phyloP scores from a whole-genome alignment of 2,113 vertebrate species.

The Ageneiosus marmoratus region DNA sequence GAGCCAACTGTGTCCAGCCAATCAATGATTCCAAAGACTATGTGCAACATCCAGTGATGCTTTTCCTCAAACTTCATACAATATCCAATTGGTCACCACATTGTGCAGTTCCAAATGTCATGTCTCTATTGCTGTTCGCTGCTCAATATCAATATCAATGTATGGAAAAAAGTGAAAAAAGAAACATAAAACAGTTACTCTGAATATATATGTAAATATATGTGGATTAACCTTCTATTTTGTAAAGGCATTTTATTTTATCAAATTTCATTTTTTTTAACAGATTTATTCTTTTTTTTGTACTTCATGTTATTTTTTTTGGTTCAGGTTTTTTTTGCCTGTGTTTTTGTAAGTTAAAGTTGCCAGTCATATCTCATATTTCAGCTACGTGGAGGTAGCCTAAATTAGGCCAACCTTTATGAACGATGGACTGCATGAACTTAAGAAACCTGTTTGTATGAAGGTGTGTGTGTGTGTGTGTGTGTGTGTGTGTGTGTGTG shows the following conservation, averaged over 20 bases:
- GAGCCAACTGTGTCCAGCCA: constrained; percentile 49
- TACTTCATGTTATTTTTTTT: constrained; percentile 64
- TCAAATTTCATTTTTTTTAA: constrained; percentile 51
- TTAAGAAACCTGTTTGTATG: constrained; percentile 51
- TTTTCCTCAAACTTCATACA: constrained; percentile 59
- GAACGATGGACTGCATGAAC: constrained; percentile 51
- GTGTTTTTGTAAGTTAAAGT: constrained; percentile 73
- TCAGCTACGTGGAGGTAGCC: constrained; percentile 58
- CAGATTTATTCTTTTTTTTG: constrained; percentile 60
- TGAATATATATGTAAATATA: constrained; percentile 64
- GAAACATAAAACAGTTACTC: constrained; percentile 56
- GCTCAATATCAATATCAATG: constrained; percentile 65
- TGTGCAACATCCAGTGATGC: constrained; percentile 60
- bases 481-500: constrained; percentile 6
- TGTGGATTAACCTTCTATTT: constrained; percentile 71
- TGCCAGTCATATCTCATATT: constrained; percentile 69
- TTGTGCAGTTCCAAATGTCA: constrained; percentile 70
- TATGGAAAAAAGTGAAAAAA: constrained; percentile 56
- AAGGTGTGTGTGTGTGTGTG: constrained; percentile 36
- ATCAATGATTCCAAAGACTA: constrained; percentile 72
- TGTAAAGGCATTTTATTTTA: constrained; percentile 67
- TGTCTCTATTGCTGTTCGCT: constrained; percentile 64
- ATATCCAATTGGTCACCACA: constrained; percentile 60
- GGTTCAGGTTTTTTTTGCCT: constrained; percentile 52
- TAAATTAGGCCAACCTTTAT: constrained; percentile 68